Percentiles rank a stretch among this genome's conserved stretches.
phyloP scores from a whole-genome alignment of 2,113 vertebrate species.

The Pleuronectes platessa region DNA sequence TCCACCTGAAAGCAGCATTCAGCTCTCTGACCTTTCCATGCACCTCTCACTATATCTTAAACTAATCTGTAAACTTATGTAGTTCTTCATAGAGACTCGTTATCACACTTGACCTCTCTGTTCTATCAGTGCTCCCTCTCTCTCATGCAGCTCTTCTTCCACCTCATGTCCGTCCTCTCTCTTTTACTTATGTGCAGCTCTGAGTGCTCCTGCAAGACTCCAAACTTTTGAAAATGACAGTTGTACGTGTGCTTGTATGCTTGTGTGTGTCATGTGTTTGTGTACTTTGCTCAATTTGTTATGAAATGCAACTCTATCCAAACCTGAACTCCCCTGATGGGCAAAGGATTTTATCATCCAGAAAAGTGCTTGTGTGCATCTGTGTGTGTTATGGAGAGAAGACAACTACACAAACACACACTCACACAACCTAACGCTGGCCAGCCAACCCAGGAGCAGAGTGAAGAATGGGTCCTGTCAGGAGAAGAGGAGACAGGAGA shows the following conservation, averaged over 20 bases:
- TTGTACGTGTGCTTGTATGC: background rate
- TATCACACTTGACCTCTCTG: constrained; percentile 30
- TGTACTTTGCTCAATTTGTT: constrained; percentile 42
- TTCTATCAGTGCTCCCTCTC: background rate
- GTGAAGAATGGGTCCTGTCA: constrained; percentile 77
- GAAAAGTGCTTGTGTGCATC: background rate
- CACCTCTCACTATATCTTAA: constrained; percentile 6
- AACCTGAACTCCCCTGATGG: constrained; percentile 51
- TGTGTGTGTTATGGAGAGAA: background rate
- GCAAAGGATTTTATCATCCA: constrained; percentile 53
- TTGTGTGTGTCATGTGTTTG: constrained; percentile 11
- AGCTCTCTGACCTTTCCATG: no score
- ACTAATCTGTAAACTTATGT: constrained; percentile 15
- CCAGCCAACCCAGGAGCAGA: constrained; percentile 46
- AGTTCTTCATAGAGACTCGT: constrained; percentile 14
- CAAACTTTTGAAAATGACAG: constrained; percentile 10
- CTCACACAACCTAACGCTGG: constrained; percentile 11
- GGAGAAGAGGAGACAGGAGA: constrained; percentile 57
- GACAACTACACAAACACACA: constrained; percentile 26
- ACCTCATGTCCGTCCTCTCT: constrained; percentile 26
- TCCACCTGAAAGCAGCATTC: no score
- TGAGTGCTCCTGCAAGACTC: constrained; percentile 37
- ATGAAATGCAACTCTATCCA: constrained; percentile 52
- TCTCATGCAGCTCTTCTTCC: constrained; percentile 1
- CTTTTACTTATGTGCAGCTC: constrained; percentile 2